Percentiles rank a stretch among this genome's conserved stretches.
Conservation (phyloP, 1,140 invertebrate genomes). For the Drosophila kikkawai region DNA sequence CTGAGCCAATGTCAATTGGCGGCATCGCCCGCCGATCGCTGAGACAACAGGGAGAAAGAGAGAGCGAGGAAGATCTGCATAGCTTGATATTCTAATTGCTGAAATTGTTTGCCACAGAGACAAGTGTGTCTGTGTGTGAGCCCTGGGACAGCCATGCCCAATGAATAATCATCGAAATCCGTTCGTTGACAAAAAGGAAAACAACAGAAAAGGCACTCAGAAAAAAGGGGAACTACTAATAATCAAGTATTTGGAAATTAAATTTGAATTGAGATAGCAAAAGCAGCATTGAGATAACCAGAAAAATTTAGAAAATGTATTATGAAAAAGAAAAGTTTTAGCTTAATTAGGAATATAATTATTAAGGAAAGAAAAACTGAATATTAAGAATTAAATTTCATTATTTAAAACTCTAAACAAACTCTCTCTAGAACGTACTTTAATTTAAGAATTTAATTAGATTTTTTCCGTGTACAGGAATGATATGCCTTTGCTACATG, state of each 20-base stretch:
- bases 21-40: constrained; percentile 55
- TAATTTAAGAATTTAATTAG: not conserved
- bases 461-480: constrained; percentile 8
- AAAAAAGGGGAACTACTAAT: not conserved
- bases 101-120: constrained; percentile 77
- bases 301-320: not conserved
- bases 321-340: not conserved
- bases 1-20: constrained; percentile 73
- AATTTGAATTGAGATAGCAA: not conserved
- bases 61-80: constrained; percentile 67
- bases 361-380: not conserved
- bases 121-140: constrained; percentile 60
- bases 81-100: constrained; percentile 83
- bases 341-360: not conserved
- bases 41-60: constrained; percentile 20
- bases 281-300: not conserved
- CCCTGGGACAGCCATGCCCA: constrained; percentile 72
- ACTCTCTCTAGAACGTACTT: not conserved
- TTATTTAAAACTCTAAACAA: not conserved
- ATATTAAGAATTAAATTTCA: too few relatives aligned
- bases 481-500: constrained; percentile 21
- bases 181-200: constrained; percentile 59
- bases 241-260: not conserved
- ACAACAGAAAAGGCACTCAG: constrained; percentile 42
- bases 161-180: constrained; percentile 82